Base-by-base conservation (phyloP, 2,888 invertebrate genomes). In the Syritta pipiens region DNA sequence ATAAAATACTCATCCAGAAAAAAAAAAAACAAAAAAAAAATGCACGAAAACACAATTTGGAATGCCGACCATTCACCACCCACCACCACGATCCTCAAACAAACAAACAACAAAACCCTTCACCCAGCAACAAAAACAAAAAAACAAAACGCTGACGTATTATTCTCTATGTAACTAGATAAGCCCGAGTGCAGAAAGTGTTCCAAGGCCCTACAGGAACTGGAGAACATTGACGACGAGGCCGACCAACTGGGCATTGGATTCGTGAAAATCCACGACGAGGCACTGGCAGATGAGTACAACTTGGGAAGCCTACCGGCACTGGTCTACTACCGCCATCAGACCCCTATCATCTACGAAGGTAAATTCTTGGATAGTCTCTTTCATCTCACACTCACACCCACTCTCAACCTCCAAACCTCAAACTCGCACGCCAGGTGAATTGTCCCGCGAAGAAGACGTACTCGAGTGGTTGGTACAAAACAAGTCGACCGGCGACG, bases 211-310 rank as follows among this genome's bases (percentile, higher is more conserved):
- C 91, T 97, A 81, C 94, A 95, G 89, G 96, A 97, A 89, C 89
- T 97, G 89, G 97, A 97, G 89, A 97, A 97, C 90, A 97, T 97
- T 86, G 97, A 97, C 86, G 96, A 97, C 85, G 97, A 97, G 89
- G 97, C 97, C 28, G 97, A 97, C 89, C 96, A 97, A 88, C 91
- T 97, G 82, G 97, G 96, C 81, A 97, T 97, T 86, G 97, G 96
- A 83, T 97, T 97, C 89, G 97, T 97, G 81, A 97, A 97, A 90
- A 97, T 97, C 86, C 95, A 96, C 85, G 97, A 97, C 87, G 95
- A 96, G 89, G 93, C 93, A 84, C 90, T 97, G 83, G 96, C 97
- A 81, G 96, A 96, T 86, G 97, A 97, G 90, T 97, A 97, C 90
- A 97, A 95, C 90, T 91, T 97, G 89, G 96, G 95, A 86, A 92